These are phyloP conservation scores for Herpetotheres cachinnans DNA, from an alignment of 2,113 vertebrate species.

Conservation along the genomic window DNA sequence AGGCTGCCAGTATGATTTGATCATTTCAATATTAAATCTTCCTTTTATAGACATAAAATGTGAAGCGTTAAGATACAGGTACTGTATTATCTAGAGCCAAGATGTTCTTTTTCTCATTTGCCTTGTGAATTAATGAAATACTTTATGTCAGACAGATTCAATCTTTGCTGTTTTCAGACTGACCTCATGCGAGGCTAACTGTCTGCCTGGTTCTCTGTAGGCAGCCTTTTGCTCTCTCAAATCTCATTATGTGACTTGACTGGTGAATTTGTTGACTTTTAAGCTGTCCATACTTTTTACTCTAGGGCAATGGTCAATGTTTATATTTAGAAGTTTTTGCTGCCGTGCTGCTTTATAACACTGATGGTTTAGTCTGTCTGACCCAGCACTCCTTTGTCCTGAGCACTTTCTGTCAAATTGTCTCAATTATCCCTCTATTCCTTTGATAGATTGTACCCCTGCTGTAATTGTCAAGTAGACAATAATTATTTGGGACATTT, in stretches of 20 bases:
- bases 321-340: not conserved
- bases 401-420: not conserved
- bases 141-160: not conserved
- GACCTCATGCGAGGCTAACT: not conserved
- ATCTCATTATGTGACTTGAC: not conserved
- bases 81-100: not conserved
- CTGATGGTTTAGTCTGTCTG: not conserved
- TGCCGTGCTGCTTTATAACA: not conserved
- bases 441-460: not conserved
- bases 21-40: not conserved
- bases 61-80: not conserved
- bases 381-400: not conserved
- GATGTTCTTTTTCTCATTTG: not conserved
- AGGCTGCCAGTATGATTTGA: not conserved
- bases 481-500: conserved; percentile 26
- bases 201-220: not conserved
- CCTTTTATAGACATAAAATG: not conserved
- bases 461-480: conserved; percentile 5
- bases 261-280: not conserved
- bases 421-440: conserved; percentile 1
- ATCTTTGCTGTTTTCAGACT: not conserved
- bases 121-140: not conserved
- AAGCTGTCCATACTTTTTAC: not conserved
- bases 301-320: not conserved
- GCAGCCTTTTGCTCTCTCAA: not conserved